Percentiles rank a stretch among this genome's conserved stretches.
Evolutionary conservation across 2,797 vertebrate species (phyloP).

Genomic region (Lepilemur septentrionalis): DNA sequence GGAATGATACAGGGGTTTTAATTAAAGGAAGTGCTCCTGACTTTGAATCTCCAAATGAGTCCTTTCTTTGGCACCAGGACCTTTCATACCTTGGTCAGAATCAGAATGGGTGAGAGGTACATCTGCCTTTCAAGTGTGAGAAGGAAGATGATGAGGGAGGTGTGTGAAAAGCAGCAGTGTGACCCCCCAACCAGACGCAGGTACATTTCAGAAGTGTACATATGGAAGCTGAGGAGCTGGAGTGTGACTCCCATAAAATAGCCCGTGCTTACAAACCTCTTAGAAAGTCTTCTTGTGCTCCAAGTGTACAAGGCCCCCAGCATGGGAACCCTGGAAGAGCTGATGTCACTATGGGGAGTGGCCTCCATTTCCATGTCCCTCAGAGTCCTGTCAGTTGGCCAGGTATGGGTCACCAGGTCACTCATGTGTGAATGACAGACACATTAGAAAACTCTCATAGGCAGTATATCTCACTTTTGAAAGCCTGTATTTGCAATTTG

Average conservation of each 20-base stretch:
- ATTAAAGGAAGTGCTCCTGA: neutral
- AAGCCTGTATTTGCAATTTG: neutral
- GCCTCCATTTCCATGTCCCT: neutral
- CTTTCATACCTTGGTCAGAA: neutral
- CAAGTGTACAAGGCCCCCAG: neutral
- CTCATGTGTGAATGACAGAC: neutral
- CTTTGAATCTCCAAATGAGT: neutral
- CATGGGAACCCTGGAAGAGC: neutral
- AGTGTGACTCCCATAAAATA: neutral
- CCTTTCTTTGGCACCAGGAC: neutral
- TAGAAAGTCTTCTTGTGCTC: neutral
- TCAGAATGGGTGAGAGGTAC: neutral
- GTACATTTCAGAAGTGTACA: neutral
- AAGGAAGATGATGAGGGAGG: neutral
- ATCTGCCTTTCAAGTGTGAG: neutral
- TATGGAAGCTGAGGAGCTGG: neutral
- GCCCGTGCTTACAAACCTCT: neutral
- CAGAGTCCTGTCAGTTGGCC: neutral
- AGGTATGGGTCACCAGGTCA: neutral
- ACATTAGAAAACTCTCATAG: neutral
- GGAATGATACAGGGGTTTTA: neutral
- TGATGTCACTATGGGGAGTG: too few relatives aligned
- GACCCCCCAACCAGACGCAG: neutral
- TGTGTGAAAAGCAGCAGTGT: neutral
- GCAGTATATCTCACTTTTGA: neutral